Percentiles rank a stretch among this genome's conserved stretches.
Evolutionary conservation across 2,888 invertebrate species (phyloP).

Genomic region (Eristalis arbustorum): DNA sequence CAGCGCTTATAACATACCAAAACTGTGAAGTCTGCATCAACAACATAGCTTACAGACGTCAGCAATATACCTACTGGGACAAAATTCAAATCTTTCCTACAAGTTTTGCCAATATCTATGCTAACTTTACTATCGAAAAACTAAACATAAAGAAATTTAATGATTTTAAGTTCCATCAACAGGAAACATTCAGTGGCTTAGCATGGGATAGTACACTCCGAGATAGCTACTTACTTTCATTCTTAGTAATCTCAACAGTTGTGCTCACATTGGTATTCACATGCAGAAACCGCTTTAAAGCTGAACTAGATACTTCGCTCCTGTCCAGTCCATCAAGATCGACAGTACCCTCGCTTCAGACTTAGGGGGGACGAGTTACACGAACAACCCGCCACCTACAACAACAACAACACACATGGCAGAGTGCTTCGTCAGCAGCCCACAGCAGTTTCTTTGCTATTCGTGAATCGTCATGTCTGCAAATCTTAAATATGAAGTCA

Average conservation of each 20-base stretch:
- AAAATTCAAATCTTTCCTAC: slow-evolving; percentile 7
- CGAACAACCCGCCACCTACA: neutral
- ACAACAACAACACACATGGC: neutral
- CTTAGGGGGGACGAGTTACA: slow-evolving; percentile 25
- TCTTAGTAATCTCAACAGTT: too few species aligned
- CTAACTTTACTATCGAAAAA: slow-evolving; percentile 10
- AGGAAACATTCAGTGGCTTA: too few species aligned
- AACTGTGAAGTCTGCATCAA: slow-evolving; percentile 21
- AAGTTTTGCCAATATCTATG: neutral
- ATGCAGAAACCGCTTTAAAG: too few species aligned
- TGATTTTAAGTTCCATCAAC: too few species aligned
- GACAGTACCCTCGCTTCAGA: slow-evolving; percentile 7
- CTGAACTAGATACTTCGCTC: slow-evolving; percentile 8
- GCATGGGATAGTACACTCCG: too few species aligned
- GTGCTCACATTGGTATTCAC: too few species aligned
- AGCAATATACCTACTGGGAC: neutral
- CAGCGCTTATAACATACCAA: slow-evolving; percentile 17
- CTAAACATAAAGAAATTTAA: too few species aligned
- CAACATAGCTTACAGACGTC: neutral
- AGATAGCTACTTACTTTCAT: too few species aligned
- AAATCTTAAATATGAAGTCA: too few species aligned
- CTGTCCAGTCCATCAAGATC: slow-evolving; percentile 21
- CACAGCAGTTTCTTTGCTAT: too few species aligned
- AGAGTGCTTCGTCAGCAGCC: slow-evolving; percentile 2
- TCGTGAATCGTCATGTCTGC: too few species aligned